These are phyloP conservation scores for Ammodytes marinus DNA, from an alignment of 2,113 vertebrate genomes.

Conservation along the genomic window DNA sequence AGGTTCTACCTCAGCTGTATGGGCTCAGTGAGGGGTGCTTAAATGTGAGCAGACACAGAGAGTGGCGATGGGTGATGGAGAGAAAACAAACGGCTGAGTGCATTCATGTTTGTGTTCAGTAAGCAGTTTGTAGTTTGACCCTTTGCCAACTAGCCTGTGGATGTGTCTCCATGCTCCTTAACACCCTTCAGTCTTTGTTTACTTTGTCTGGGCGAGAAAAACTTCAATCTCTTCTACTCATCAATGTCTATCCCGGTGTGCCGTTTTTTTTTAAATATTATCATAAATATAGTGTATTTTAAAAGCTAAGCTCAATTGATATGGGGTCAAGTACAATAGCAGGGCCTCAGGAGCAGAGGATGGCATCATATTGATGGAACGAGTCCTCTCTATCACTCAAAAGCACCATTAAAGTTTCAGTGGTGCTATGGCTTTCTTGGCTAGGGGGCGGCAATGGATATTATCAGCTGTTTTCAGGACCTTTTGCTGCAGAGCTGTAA, in stretches of 20 bases:
- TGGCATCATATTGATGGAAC: conserved; percentile 40
- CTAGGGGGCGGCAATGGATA: conserved; percentile 1
- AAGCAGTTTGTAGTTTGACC: conserved; percentile 10
- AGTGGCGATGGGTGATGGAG: not conserved
- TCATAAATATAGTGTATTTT: not conserved
- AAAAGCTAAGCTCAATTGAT: conserved; percentile 8
- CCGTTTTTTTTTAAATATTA: too few relatives aligned
- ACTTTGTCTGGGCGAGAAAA: conserved; percentile 1
- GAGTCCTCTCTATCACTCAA: conserved; percentile 26
- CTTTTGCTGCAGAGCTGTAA: conserved; percentile 3
- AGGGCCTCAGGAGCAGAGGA: conserved; percentile 38
- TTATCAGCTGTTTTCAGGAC: conserved; percentile 20
- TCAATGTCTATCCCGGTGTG: not conserved
- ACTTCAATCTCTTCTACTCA: not conserved
- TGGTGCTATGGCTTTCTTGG: conserved; percentile 23
- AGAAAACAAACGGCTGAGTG: not conserved
- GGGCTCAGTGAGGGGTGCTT: conserved; percentile 10
- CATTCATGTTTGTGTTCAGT: conserved; percentile 8
- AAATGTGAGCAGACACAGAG: not conserved
- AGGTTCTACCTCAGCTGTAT: conserved; percentile 14
- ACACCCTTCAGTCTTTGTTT: not conserved
- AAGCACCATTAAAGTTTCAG: conserved; percentile 42
- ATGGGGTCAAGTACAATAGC: conserved; percentile 10
- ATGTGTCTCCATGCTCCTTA: conserved; percentile 9
- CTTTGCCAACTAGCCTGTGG: not conserved